phyloP scores from a whole-genome alignment of 2,113 vertebrate genomes.

The Oreochromis niloticus region DNA sequence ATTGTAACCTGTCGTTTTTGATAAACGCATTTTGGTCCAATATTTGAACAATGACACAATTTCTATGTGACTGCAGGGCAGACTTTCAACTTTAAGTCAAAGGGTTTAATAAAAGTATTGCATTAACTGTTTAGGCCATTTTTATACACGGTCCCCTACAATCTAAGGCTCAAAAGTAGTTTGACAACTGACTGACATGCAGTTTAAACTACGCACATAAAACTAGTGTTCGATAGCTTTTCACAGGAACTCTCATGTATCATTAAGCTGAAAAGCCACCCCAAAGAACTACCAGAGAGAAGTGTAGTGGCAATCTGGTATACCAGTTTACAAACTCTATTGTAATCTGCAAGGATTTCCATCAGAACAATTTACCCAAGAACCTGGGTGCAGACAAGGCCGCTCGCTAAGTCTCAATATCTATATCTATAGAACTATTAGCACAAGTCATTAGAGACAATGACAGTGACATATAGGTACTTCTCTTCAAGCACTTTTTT shows the following conservation, averaged over 20 bases:
- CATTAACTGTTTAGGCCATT: neutral
- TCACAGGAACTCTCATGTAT: neutral
- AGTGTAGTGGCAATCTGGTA: neutral
- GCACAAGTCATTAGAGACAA: neutral
- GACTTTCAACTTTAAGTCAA: neutral
- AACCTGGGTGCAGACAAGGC: neutral
- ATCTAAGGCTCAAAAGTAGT: neutral
- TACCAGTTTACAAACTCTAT: neutral
- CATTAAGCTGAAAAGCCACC: neutral
- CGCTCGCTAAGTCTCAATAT: neutral
- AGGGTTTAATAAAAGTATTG: neutral
- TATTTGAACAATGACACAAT: neutral
- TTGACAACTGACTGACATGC: neutral
- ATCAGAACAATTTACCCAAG: neutral
- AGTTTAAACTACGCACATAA: neutral
- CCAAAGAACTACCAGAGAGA: neutral
- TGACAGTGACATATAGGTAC: neutral
- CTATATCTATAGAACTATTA: neutral
- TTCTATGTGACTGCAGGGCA: neutral
- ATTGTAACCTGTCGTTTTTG: neutral
- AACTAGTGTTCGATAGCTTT: neutral
- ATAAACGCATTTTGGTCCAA: neutral
- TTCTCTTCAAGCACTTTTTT: neutral
- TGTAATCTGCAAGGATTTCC: neutral
- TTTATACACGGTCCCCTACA: neutral